A percentile compares a stretch with the other conserved stretches of the same genome.
These are phyloP conservation scores for Spermophilus dauricus DNA, from an alignment of 2,113 vertebrate species.

Conservation along the genomic window DNA sequence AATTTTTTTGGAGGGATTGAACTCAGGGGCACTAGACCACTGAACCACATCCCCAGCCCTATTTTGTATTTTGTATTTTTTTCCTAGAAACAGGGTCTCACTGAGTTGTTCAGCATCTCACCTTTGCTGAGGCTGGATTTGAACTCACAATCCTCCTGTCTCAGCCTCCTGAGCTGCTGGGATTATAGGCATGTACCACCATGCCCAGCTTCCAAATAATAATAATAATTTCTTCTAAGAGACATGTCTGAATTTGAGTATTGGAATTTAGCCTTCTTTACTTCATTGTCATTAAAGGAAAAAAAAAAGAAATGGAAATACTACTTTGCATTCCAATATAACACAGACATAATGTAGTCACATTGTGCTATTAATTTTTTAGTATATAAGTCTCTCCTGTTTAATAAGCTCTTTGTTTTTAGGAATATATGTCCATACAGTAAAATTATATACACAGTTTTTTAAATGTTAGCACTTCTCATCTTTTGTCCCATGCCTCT, in stretches of 20 bases:
- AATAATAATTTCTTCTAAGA: not conserved
- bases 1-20: not conserved
- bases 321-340: not conserved
- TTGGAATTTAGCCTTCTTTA: not conserved
- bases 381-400: not conserved
- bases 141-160: no score
- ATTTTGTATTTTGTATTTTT: no score
- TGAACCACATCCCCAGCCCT: no score
- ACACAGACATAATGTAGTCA: not conserved
- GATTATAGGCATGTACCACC: no score
- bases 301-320: not conserved
- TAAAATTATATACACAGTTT: no score
- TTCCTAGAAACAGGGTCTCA: no score
- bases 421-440: not conserved
- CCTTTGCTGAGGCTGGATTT: no score
- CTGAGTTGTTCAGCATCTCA: no score
- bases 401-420: slow-evolving; percentile 8
- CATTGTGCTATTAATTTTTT: not conserved
- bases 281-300: not conserved
- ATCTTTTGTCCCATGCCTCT: not conserved
- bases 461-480: not conserved
- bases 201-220: not conserved
- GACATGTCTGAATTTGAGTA: not conserved
- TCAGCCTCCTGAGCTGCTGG: no score
- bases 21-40: no score